These are phyloP conservation scores for Leptinotarsa haldemani DNA, from an alignment of 2,888 invertebrate species.

Conservation along the genomic window DNA sequence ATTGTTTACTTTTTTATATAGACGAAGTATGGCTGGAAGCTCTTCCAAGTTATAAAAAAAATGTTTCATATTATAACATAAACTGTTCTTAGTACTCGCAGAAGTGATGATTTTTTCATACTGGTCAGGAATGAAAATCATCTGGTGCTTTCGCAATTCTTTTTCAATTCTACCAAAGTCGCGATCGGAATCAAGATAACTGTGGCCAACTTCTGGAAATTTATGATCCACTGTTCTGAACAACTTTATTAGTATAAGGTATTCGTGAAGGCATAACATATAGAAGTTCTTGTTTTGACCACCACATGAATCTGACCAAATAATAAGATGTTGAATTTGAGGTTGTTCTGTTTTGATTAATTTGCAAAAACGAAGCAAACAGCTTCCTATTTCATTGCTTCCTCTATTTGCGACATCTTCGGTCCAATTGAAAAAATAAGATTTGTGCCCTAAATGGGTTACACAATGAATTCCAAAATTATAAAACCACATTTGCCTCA, in stretches of 20 bases:
- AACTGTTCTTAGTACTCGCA: too few species aligned
- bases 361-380: slow-evolving; percentile 26
- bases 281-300: slow-evolving; percentile 55
- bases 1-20: too few species aligned
- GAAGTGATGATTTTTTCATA: too few species aligned
- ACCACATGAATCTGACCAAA: slow-evolving; percentile 51
- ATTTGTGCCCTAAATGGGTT: slow-evolving; percentile 11
- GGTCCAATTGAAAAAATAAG: slow-evolving; percentile 48
- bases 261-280: slow-evolving; percentile 50
- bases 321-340: slow-evolving; percentile 42
- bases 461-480: slow-evolving; percentile 44
- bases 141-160: not conserved
- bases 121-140: too few species aligned
- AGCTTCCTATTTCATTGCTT: slow-evolving; percentile 20
- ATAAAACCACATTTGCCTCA: slow-evolving; percentile 49
- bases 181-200: slow-evolving; percentile 56
- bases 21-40: too few species aligned
- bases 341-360: slow-evolving; percentile 23
- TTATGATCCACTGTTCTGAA: slow-evolving; percentile 56
- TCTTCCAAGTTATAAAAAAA: too few species aligned
- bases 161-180: not conserved
- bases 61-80: too few species aligned
- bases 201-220: slow-evolving; percentile 58
- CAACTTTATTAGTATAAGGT: slow-evolving; percentile 50
- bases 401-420: slow-evolving; percentile 45